Evolutionary conservation across 2,113 vertebrate species (phyloP), one percentile per base, ranked within the genome.

Genomic region (Nothoprocta pentlandii): DNA sequence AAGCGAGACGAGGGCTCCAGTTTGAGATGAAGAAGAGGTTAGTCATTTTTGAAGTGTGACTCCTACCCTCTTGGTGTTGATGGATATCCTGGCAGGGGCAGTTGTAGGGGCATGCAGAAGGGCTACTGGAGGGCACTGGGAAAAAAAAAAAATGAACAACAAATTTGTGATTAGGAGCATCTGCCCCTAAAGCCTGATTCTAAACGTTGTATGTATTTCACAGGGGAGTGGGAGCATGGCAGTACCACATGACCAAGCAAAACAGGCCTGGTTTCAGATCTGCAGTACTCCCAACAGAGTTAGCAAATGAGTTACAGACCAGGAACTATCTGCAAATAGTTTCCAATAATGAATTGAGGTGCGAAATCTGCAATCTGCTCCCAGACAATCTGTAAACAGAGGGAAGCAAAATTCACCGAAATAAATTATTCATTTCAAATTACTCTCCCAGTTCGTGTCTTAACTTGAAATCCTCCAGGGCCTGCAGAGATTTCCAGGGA

Each of bases 381-480:
- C 82, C 41, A 96, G 96, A 95, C 95, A 86, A 95, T 96, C 96
- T 96, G 96, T 94, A 95, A 95, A 95, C 88, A 94, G 82, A 93
- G 76, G 66, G 86, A 92, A 92, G 44, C 41, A 80, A 95, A 89
- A 95, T 83, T 93, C 94, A 83, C 96, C 92, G 94, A 90, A 88
- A 86, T 87, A 86, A 95, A 94, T 96, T 90, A 96, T 97, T 97
- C 92, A 96, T 92, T 94, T 92, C 46, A 8, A 87, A 91, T 92
- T 77, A 89, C 69, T 95, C 62, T 92, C 80, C 86, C 85, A 68
- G 63, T 53, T 94, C 92, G 86, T 94, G 93, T 84, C 93, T 94
- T 94, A 84, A 90, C 85, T 95, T 93, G 93, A 92, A 94, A 94
- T 49, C 36, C 63, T 92, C 63, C 83, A n/a, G 80, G 77, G 81